Evolutionary conservation across 2,888 invertebrate species (phyloP).

Genomic region (Lasioglossum pauxillum): DNA sequence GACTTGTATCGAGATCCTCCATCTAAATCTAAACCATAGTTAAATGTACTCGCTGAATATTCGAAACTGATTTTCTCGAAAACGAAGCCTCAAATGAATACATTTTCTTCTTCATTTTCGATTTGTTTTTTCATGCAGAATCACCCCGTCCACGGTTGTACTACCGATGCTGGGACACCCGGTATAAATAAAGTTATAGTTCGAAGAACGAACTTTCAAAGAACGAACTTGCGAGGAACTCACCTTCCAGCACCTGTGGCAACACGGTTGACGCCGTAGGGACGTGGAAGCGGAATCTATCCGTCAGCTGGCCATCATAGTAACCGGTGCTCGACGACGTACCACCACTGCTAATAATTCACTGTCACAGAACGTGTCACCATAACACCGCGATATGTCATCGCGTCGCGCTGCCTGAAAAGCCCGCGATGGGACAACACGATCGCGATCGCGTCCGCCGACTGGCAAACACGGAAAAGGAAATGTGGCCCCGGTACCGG

Average conservation of each 20-base stretch:
- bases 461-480: background rate
- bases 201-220: background rate
- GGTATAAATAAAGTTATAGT: background rate
- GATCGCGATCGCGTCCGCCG: background rate
- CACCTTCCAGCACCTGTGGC: conserved; percentile 75
- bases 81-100: too few relatives aligned
- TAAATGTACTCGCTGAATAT: too few relatives aligned
- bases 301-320: conserved; percentile 79
- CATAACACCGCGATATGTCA: conserved; percentile 53
- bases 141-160: too few relatives aligned
- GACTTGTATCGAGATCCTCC: too few relatives aligned
- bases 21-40: too few relatives aligned
- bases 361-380: conserved; percentile 56
- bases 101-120: too few relatives aligned
- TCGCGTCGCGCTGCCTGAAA: conserved; percentile 31
- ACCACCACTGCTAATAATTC: conserved; percentile 58
- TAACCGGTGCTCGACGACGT: conserved; percentile 58
- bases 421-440: background rate
- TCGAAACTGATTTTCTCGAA: too few relatives aligned
- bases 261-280: conserved; percentile 70
- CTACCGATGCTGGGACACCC: too few relatives aligned
- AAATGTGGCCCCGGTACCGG: background rate
- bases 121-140: too few relatives aligned
- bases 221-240: conserved; percentile 19
- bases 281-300: conserved; percentile 71